These are phyloP conservation scores for Polypedilum pembai DNA, from an alignment of 1,140 invertebrate species.

Conservation along the genomic window DNA sequence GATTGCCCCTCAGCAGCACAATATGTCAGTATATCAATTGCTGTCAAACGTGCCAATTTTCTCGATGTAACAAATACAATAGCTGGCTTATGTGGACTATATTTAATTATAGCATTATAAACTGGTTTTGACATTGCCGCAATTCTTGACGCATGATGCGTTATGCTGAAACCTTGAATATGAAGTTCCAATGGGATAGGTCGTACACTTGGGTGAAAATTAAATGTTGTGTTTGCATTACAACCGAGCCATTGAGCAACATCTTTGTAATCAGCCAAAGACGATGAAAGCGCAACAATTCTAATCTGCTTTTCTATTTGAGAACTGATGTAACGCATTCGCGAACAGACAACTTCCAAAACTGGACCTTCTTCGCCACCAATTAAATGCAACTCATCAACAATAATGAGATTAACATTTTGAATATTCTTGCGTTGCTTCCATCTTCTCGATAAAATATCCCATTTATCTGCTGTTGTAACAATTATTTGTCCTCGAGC, in stretches of 20 bases:
- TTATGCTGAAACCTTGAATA: slow-evolving; percentile 96
- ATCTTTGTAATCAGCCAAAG: slow-evolving; percentile 91
- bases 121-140: slow-evolving; percentile 97
- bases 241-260: slow-evolving; percentile 96
- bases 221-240: slow-evolving; percentile 86
- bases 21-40: slow-evolving; percentile 90
- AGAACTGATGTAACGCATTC: slow-evolving; percentile 95
- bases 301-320: slow-evolving; percentile 90
- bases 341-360: slow-evolving; percentile 92
- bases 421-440: slow-evolving; percentile 98
- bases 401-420: slow-evolving; percentile 93
- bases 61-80: slow-evolving; percentile 96
- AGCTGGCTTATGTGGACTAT: slow-evolving; percentile 81
- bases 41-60: slow-evolving; percentile 86
- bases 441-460: slow-evolving; percentile 95
- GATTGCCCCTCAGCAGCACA: slow-evolving; percentile 80
- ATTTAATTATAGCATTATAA: slow-evolving; percentile 86
- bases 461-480: slow-evolving; percentile 97
- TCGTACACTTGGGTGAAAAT: slow-evolving; percentile 96
- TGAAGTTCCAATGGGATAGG: slow-evolving; percentile 92
- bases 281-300: slow-evolving; percentile 91
- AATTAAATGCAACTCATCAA: slow-evolving; percentile 92
- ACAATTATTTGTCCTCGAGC: slow-evolving; percentile 92
- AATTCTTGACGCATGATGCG: slow-evolving; percentile 90
- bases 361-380: slow-evolving; percentile 87